Evolutionary conservation across 2,888 invertebrate species (phyloP).

Genomic region (Eubasilissa splendida): DNA sequence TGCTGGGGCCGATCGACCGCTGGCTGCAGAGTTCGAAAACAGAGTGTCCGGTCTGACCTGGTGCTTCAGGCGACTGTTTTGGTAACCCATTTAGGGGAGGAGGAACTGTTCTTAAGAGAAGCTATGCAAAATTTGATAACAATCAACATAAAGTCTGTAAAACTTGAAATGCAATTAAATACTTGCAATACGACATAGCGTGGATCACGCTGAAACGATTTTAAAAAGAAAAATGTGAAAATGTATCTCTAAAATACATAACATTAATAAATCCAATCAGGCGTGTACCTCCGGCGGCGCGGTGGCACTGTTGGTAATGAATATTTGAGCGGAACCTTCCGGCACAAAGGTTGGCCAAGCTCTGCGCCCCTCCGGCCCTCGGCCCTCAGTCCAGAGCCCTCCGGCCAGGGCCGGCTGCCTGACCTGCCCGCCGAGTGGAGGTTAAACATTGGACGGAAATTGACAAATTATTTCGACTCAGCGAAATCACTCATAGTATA

Average conservation of each 20-base stretch:
- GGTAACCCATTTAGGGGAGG: no score
- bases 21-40: no score
- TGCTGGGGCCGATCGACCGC: no score
- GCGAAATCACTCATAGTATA: not conserved
- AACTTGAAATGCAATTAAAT: no score
- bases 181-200: no score
- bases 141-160: no score
- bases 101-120: no score
- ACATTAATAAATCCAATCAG: conserved; percentile 16
- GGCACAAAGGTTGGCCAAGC: not conserved
- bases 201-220: no score
- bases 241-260: conserved; percentile 6
- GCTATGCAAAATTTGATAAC: no score
- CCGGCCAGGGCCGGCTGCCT: not conserved
- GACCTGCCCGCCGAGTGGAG: not conserved
- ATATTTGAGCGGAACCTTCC: conserved; percentile 3
- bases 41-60: no score
- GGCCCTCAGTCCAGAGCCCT: not conserved
- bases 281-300: not conserved
- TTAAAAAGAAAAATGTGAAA: not conserved
- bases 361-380: no score
- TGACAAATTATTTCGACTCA: not conserved
- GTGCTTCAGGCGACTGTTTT: no score
- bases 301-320: not conserved
- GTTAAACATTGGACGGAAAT: conserved; percentile 7